Evolutionary conservation across 2,797 vertebrate species (phyloP).

Genomic region (Sandelia bainsii): DNA sequence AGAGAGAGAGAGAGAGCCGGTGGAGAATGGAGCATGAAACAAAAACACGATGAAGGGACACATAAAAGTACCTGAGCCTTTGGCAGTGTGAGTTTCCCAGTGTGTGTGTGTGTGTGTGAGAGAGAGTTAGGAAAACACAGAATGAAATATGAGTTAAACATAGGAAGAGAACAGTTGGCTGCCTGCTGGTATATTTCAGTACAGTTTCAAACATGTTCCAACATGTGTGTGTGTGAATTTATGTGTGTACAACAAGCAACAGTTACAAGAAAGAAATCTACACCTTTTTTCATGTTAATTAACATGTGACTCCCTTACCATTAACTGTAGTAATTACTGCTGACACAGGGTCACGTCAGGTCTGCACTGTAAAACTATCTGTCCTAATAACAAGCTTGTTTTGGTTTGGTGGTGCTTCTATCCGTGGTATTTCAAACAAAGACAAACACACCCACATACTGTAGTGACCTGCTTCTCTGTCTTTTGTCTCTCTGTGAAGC

Average conservation of each 20-base stretch:
- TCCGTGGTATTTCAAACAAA: neutral
- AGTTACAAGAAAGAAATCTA: neutral
- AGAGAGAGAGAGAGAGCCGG: neutral
- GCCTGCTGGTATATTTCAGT: conserved; percentile 31
- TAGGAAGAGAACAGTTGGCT: conserved; percentile 7
- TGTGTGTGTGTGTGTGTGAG: no score
- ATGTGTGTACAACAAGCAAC: conserved; percentile 4
- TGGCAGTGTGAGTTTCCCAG: neutral
- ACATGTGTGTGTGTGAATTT: neutral
- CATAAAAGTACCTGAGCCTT: neutral
- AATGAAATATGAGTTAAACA: conserved; percentile 31
- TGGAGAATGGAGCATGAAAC: neutral
- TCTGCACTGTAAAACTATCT: neutral
- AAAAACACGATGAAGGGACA: conserved; percentile 9
- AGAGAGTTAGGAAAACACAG: conserved; percentile 18
- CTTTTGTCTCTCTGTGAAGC: neutral
- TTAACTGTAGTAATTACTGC: neutral
- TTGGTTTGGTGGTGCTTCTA: neutral
- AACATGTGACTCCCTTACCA: neutral
- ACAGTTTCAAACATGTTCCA: conserved; percentile 13
- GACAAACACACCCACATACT: neutral
- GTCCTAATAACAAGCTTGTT: neutral
- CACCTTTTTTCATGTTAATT: neutral
- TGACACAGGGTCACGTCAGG: neutral
- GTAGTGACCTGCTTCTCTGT: neutral